A percentile compares a stretch with the other conserved stretches of the same genome.
Conservation (phyloP, 2,888 invertebrate genomes). For the Tinea semifulvella region DNA sequence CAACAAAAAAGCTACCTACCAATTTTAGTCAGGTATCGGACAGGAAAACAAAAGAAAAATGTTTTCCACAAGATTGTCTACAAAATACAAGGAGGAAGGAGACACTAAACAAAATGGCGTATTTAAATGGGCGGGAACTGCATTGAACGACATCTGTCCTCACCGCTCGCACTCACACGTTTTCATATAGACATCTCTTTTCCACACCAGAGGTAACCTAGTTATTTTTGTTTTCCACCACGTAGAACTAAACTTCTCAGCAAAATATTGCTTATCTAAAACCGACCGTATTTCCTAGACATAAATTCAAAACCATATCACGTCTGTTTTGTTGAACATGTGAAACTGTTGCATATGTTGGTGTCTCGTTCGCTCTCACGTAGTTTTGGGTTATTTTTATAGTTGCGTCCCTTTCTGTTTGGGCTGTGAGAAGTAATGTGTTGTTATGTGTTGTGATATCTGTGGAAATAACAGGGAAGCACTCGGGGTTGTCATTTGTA, state of each 20-base stretch:
- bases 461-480: constrained; percentile 68
- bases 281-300: constrained; percentile 18
- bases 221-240: constrained; percentile 39
- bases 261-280: constrained; percentile 22
- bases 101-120: constrained; percentile 61
- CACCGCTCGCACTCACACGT: constrained; percentile 26
- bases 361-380: constrained; percentile 37
- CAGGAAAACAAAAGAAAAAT: constrained; percentile 11
- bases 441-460: constrained; percentile 69
- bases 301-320: constrained; percentile 26
- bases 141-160: constrained; percentile 44
- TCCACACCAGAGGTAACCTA: constrained; percentile 34
- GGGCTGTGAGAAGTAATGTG: constrained; percentile 61
- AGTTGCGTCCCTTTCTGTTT: constrained; percentile 42
- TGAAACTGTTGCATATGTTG: constrained; percentile 52
- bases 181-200: constrained; percentile 33
- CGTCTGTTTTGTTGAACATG: constrained; percentile 32
- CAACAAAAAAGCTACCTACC: not conserved
- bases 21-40: constrained; percentile 7
- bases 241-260: constrained; percentile 22
- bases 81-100: constrained; percentile 10
- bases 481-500: constrained; percentile 68
- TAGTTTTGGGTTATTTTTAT: constrained; percentile 42
- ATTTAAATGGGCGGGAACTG: constrained; percentile 65
- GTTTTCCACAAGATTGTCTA: constrained; percentile 13